phyloP scores from a whole-genome alignment of 2,888 invertebrate genomes.

The Anoncus sp. region DNA sequence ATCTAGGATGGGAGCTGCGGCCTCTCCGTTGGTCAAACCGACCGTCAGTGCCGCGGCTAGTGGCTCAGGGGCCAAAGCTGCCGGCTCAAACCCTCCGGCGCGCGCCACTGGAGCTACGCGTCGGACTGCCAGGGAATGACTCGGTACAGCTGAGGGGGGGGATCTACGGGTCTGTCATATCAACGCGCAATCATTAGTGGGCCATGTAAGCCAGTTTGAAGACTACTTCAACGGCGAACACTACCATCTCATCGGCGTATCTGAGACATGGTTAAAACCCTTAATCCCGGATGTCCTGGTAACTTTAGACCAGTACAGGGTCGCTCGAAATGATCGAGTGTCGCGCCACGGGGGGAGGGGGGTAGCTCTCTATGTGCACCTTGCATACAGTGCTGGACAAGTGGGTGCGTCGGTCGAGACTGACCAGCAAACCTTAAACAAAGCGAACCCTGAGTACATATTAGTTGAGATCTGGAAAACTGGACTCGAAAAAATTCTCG shows the following conservation, averaged over 20 bases:
- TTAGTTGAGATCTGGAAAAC: background rate
- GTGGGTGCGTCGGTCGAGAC: background rate
- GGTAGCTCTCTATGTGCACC: background rate
- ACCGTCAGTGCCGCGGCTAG: too few species aligned
- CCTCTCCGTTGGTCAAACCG: too few species aligned
- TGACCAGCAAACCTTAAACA: background rate
- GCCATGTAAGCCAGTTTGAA: background rate
- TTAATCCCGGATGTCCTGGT: background rate
- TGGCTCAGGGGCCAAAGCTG: too few species aligned
- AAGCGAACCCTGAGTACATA: background rate
- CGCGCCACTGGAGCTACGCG: background rate
- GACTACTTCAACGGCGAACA: background rate
- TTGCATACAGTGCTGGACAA: background rate
- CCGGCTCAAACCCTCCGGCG: background rate
- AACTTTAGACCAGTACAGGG: background rate
- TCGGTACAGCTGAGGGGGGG: background rate
- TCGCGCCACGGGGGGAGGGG: background rate
- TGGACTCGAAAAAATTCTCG: background rate
- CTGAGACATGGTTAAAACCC: background rate
- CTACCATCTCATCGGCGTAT: background rate
- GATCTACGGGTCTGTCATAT: background rate
- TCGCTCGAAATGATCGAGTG: background rate
- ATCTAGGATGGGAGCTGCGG: too few species aligned
- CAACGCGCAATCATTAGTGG: background rate
- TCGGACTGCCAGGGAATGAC: background rate